Conservation (phyloP, 2,797 vertebrate species). For the Halcyon leucocephala region DNA sequence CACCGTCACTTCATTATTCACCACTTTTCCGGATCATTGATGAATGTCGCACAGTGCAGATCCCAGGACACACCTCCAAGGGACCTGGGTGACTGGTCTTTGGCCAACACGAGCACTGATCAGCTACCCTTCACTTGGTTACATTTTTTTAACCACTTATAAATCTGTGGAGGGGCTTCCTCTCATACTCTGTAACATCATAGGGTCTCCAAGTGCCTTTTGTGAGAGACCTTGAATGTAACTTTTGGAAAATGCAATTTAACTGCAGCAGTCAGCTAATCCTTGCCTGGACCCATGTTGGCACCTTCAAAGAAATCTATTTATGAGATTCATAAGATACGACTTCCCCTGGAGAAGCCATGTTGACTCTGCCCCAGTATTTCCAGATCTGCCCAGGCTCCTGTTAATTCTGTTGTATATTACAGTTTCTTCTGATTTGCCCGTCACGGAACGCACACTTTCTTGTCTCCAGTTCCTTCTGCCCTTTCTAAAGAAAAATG, state of each 20-base stretch:
- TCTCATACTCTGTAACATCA: not conserved
- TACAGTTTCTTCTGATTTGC: not conserved
- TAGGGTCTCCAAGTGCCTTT: not conserved
- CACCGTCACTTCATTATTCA: conserved; percentile 57
- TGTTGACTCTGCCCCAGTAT: not conserved
- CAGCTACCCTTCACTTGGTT: not conserved
- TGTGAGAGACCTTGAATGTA: not conserved
- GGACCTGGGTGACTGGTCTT: fast-evolving
- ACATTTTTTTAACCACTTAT: not conserved
- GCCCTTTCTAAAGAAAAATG: not conserved
- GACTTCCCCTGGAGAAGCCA: not conserved
- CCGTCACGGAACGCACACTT: not conserved
- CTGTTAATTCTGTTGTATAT: not conserved
- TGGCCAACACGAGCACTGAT: not conserved
- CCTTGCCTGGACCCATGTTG: not conserved
- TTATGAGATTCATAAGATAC: not conserved
- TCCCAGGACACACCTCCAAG: not conserved
- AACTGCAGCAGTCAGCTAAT: not conserved
- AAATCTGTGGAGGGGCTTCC: not conserved
- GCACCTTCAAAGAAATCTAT: not conserved
- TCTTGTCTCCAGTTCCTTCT: not conserved
- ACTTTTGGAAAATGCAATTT: not conserved
- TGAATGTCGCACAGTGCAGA: not conserved
- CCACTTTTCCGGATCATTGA: not conserved
- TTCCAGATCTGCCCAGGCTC: not conserved